Base-by-base conservation (phyloP, 2,888 invertebrate species). In the Cyclophora albipunctata region DNA sequence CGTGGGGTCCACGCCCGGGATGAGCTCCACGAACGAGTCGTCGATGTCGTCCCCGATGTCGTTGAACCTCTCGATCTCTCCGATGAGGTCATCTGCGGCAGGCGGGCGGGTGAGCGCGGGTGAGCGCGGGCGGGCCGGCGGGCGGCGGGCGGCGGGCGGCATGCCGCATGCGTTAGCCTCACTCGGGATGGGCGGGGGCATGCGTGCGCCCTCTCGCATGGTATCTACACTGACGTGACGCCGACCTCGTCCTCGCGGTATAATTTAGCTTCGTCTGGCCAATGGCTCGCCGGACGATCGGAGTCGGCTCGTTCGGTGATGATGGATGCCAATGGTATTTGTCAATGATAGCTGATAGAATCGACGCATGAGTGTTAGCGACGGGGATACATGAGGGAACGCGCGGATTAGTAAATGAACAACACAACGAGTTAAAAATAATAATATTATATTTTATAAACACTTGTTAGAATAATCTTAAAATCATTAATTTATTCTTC, bases 41-140 rank as follows among this genome's bases (percentile, higher is more conserved):
- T 98, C 98, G 91, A 98, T 92, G 90, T 95, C 97, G 84, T 97
- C 95, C 71, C 95, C 95, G 89, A 98, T 95, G 82, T 94, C 92
- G 90, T 96, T 96, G 92, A 93, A 97, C 87, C 93, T 93, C 91
- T 97, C 96, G 91, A 95, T 97, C 87, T 94, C 95, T 77, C 88
- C 90, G 89, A 95, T 94, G 90, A 95, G 91, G 79, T 95, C 95
- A 92, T 95, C 95, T 95, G 92, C 73, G 90, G 71, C 76, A 81
- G 74, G 70, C 70, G 63, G 63, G 64, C 62, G 66, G 63, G 66
- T 76, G 64, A 74, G 73, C 59, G 57, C 58, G 33, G 7, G 34
- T 34, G 3, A 3, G 33, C 34, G 20, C 4, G 37, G 37, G 37
- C 37, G n/a, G 7, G 42, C 4, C 5, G 42, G 7, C n/a, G 42